Evolutionary conservation across 2,113 vertebrate species (phyloP).

Genomic region (Crotalus horridus): DNA sequence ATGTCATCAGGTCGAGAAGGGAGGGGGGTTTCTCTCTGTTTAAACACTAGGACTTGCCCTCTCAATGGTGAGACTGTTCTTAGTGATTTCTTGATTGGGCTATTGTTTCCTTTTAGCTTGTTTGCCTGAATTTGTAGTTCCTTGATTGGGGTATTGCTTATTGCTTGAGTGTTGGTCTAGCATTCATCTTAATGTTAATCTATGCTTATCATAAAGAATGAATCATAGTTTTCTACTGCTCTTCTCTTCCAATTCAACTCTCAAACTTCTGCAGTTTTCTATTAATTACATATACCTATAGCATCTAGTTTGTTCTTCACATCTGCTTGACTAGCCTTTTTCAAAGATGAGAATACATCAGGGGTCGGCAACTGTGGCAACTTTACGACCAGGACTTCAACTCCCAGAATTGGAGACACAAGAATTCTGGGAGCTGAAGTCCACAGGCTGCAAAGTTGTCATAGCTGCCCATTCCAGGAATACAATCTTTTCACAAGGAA

Average conservation of each 20-base stretch:
- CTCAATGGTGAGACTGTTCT: background rate
- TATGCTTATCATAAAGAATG: background rate
- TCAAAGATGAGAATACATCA: background rate
- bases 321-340: background rate
- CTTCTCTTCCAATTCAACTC: background rate
- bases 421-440: background rate
- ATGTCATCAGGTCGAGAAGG: background rate
- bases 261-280: background rate
- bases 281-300: background rate
- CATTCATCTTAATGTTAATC: background rate
- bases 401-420: background rate
- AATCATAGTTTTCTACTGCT: background rate
- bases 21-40: background rate
- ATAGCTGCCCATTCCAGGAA: background rate
- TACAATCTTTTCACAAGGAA: too few species aligned
- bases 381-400: background rate
- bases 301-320: background rate
- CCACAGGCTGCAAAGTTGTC: background rate
- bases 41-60: background rate
- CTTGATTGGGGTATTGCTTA: background rate
- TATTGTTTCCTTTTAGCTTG: background rate
- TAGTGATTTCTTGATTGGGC: background rate
- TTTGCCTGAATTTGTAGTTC: background rate
- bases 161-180: background rate
- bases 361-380: background rate